Conservation (phyloP, 2,113 vertebrate genomes). For the Stigmatopora argus region DNA sequence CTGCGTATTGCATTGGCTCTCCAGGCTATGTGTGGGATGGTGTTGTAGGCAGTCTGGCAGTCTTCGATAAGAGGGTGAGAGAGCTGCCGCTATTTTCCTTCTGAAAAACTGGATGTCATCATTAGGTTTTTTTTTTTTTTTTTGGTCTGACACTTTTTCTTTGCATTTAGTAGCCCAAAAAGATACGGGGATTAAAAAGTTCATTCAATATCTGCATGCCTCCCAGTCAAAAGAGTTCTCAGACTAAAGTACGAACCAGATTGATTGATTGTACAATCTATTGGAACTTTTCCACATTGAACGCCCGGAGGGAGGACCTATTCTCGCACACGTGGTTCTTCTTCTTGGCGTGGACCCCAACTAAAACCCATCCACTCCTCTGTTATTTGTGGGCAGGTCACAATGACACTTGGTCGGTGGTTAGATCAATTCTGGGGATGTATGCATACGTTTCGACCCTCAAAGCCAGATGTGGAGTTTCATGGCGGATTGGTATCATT, state of each 20-base stretch:
- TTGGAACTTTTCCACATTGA: background rate
- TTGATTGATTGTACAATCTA: background rate
- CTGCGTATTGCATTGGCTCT: constrained; percentile 60
- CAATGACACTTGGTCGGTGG: too few relatives aligned
- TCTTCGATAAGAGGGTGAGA: constrained; percentile 63
- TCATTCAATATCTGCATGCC: background rate
- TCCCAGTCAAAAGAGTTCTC: background rate
- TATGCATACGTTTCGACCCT: too few relatives aligned
- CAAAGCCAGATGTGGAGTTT: too few relatives aligned
- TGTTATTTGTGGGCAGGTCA: too few relatives aligned
- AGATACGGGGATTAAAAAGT: constrained; percentile 9
- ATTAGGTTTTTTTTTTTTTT: background rate
- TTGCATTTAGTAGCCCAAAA: constrained; percentile 14
- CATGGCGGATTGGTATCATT: too few relatives aligned
- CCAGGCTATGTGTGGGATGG: constrained; percentile 64
- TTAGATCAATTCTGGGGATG: too few relatives aligned
- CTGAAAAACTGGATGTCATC: constrained; percentile 28
- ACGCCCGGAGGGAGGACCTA: too few relatives aligned
- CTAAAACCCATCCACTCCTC: too few relatives aligned
- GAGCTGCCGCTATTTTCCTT: constrained; percentile 51
- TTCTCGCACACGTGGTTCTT: too few relatives aligned
- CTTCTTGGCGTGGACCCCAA: too few relatives aligned
- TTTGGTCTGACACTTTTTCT: constrained; percentile 2
- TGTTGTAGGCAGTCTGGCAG: constrained; percentile 64
- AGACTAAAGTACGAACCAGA: background rate